Conservation (phyloP, 1,140 invertebrate genomes). For the Zaprionus davidi region DNA sequence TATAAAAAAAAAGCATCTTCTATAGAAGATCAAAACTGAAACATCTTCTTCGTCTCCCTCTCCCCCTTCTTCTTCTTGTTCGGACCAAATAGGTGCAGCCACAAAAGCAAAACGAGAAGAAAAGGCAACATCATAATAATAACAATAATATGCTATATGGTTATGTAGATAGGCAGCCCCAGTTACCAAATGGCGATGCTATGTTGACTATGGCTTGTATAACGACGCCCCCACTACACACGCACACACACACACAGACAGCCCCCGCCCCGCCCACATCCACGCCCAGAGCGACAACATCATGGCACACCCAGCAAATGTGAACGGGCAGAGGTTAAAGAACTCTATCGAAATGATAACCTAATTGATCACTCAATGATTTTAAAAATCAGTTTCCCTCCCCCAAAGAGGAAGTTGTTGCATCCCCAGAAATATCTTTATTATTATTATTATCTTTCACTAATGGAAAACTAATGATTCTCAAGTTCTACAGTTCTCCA, state of each 20-base stretch:
- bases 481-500: not conserved
- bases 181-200: constrained; percentile 48
- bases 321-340: constrained; percentile 5
- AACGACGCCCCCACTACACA: constrained; percentile 16
- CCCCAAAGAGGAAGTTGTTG: constrained; percentile 20
- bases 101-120: constrained; percentile 27
- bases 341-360: constrained; percentile 1
- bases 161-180: constrained; percentile 11
- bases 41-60: constrained; percentile 31
- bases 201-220: constrained; percentile 38
- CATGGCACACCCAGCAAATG: constrained; percentile 43
- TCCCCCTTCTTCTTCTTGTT: not conserved
- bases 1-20: constrained; percentile 23
- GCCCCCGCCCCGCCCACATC: constrained; percentile 34
- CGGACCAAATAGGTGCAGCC: constrained; percentile 14
- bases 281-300: constrained; percentile 27
- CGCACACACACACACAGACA: constrained; percentile 1
- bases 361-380: constrained; percentile 22
- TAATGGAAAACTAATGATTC: constrained; percentile 9
- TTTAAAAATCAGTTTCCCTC: constrained; percentile 1
- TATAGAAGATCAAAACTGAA: constrained; percentile 68
- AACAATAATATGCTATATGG: constrained; percentile 6
- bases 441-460: constrained; percentile 20
- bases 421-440: not conserved
- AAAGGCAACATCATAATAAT: not conserved